Evolutionary conservation across 2,888 invertebrate genomes (phyloP), one percentile per base, ranked within the genome.

Genomic region (Aporophyla lueneburgensis): DNA sequence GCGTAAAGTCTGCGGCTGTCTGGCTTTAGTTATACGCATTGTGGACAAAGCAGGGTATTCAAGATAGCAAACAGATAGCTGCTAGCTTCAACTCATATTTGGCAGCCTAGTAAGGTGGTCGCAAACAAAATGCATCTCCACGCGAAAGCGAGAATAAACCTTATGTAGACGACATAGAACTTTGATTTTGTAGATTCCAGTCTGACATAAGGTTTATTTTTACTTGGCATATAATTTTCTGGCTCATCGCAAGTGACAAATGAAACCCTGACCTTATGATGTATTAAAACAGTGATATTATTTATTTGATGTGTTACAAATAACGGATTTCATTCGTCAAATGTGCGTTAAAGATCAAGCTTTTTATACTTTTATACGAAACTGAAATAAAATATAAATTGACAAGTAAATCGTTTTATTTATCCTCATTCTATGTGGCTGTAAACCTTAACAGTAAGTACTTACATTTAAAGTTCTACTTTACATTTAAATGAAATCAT

Each of bases 301-400:
- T 81, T 74, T 76, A 83, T 83, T 86, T 77, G 58, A 79, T 61
- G 46, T 73, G 43, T 21, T 70, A 62, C 24, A 40, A 80, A 10
- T 65, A 43, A 46, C n/a, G 71, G 40, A 65, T 75, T 74, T 74
- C 40, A 75, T 79, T 79, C 49, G 61, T 73, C 51, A 70, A 51
- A 71, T 74, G 21, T 74, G 68, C 16, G 51, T 59, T 54, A 56
- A 33, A 27, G 19, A 16, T 59, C 27, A 72, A 62, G 40, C 21
- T 74, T 87, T 85, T 87, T 88, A 73, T 89, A 88, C 74, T 86
- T 85, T 87, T 87, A 63, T 87, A 88, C 24, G 78, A 76, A 76
- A 74, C 46, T 24, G 43, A 86, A 88, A 86, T 83, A 83, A 88
- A 89, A 86, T 72, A 71, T 76, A 62, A 78, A 70, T 71, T 76